phyloP scores from a whole-genome alignment of 2,888 invertebrate species.

The Fissipunctia ypsillon region DNA sequence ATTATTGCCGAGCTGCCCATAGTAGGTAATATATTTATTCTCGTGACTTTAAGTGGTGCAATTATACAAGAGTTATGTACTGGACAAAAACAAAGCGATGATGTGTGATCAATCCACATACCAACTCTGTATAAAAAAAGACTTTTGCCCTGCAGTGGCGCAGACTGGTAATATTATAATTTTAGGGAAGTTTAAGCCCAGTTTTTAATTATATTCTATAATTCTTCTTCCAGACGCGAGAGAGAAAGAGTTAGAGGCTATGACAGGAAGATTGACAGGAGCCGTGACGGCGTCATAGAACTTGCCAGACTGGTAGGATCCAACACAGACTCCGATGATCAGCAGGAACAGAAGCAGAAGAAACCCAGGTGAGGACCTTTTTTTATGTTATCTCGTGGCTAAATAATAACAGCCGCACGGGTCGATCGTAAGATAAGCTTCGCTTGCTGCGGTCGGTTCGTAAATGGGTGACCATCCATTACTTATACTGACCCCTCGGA shows the following conservation, averaged over 20 bases:
- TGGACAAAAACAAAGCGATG: not conserved
- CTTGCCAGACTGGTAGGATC: conserved; percentile 64
- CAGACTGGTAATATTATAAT: not conserved
- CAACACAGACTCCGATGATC: conserved; percentile 55
- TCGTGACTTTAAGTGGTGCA: not conserved
- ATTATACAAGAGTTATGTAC: not conserved
- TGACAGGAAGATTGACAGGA: conserved; percentile 26
- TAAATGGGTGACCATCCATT: not conserved
- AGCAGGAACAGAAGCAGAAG: conserved; percentile 5
- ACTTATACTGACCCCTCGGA: not conserved
- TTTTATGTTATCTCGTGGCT: not conserved
- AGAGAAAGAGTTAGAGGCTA: conserved; percentile 29
- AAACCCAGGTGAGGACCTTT: conserved; percentile 41
- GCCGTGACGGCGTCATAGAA: conserved; percentile 67
- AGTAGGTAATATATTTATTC: not conserved
- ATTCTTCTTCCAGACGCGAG: conserved; percentile 33
- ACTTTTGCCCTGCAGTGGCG: not conserved
- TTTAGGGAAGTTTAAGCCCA: not conserved
- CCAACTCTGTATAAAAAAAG: not conserved
- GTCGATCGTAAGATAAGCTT: not conserved
- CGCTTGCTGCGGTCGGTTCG: not conserved
- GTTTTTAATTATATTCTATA: not conserved
- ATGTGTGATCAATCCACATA: not conserved
- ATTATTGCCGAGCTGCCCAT: too few relatives aligned
- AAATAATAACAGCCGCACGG: not conserved